Conservation (phyloP, 2,888 invertebrate species). For the Petrophora chlorosata region DNA sequence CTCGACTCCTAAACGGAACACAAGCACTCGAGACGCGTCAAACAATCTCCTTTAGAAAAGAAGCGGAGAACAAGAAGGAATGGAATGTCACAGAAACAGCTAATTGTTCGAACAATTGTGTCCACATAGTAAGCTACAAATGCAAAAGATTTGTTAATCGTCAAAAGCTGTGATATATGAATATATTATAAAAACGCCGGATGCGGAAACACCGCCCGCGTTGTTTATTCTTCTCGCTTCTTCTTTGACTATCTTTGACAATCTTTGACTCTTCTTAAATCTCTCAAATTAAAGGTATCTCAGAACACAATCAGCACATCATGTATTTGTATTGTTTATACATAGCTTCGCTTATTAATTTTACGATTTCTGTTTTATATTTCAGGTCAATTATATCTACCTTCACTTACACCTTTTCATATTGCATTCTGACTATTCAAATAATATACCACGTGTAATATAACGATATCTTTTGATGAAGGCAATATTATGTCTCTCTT, state of each 20-base stretch:
- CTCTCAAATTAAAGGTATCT: conserved; percentile 34
- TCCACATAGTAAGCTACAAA: conserved; percentile 78
- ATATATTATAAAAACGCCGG: conserved; percentile 68
- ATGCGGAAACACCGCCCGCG: conserved; percentile 62
- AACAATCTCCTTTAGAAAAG: conserved; percentile 12
- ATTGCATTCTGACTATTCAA: conserved; percentile 37
- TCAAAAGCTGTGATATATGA: conserved; percentile 84
- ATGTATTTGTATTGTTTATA: conserved; percentile 65
- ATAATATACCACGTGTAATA: conserved; percentile 5
- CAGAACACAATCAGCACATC: conserved; percentile 72
- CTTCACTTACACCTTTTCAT: conserved; percentile 48
- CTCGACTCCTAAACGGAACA: not conserved
- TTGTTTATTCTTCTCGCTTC: conserved; percentile 60
- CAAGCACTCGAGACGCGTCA: conserved; percentile 21
- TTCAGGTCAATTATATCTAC: conserved; percentile 59
- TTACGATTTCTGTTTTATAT: conserved; percentile 25
- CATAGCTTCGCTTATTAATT: conserved; percentile 34
- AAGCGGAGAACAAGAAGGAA: conserved; percentile 22
- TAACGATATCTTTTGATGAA: conserved; percentile 33
- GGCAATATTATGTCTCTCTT: not conserved
- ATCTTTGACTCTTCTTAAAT: conserved; percentile 52
- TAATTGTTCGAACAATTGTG: conserved; percentile 79
- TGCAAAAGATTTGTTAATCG: conserved; percentile 83
- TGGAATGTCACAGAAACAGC: conserved; percentile 46
- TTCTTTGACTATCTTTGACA: conserved; percentile 49